Base-by-base conservation (phyloP, 2,113 vertebrate genomes). In the Caracal caracal region DNA sequence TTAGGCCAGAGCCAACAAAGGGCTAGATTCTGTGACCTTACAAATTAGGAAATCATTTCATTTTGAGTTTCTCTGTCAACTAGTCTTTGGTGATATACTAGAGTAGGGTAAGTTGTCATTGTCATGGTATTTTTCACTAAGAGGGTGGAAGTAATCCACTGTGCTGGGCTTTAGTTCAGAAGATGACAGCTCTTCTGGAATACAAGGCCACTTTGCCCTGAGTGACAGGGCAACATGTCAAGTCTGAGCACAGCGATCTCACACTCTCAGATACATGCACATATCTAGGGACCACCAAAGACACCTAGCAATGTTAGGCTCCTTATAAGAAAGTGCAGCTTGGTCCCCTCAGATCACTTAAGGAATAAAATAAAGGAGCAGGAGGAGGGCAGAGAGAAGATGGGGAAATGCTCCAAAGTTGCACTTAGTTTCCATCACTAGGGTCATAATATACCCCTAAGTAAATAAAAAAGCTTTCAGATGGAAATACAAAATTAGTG, bases 371-470 rank as follows among this genome's bases (percentile, higher is more conserved):
- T 53, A 86, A 90, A 22, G 71, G 68, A 35, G 22, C 17, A n/a
- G 19, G 9, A 11, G 11, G 30, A 9, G 1, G 9, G 37, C 70
- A 24, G 35, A 73, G 22, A 73, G 35, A 73, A 40, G 22, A 40
- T 35, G 9, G 30, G 61, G 33, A 79, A 86, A 73, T 93, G 92
- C 53, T 90, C 73, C 53, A 43, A 97, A 96, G 73, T 93, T 79
- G n/a, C n/a, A 71, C 56, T 94, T 93, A 95, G 61, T 97, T 95
- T 97, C 94, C 71, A 94, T 73, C 86, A 94, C 70, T 49, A 96
- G 91, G 68, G 86, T 90, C n/a, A 95, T 63, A 90, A 97, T 91
- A 91, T 94, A 93, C 43, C n/a, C 90, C 51, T 94, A 95, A 96
- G 85, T 89, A 97, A 93, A 97, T 75, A 90, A 93, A 93, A 96